These are phyloP conservation scores for Pseudomugil gertrudae DNA, from an alignment of 2,797 vertebrate genomes.

Conservation along the genomic window DNA sequence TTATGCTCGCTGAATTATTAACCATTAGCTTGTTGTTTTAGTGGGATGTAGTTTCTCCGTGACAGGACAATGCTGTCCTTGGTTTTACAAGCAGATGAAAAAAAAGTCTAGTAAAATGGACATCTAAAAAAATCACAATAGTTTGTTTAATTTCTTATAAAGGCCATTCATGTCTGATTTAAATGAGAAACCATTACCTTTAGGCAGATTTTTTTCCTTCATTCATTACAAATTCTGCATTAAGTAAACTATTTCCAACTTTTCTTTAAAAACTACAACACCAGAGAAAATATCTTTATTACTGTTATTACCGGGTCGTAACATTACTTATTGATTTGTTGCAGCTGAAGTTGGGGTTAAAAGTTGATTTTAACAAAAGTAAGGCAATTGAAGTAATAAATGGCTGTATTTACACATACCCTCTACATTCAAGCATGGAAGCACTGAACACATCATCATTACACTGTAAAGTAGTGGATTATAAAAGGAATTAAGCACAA, in stretches of 20 bases:
- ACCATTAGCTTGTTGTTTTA: conserved; percentile 63
- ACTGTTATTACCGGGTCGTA: no score
- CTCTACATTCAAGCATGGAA: conserved; percentile 3
- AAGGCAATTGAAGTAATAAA: conserved; percentile 25
- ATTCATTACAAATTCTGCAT: conserved; percentile 41
- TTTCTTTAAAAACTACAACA: conserved; percentile 18
- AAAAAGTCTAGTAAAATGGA: no score
- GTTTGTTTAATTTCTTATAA: no score
- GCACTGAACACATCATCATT: not conserved
- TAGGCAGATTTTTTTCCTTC: conserved; percentile 10
- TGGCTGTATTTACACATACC: conserved; percentile 9
- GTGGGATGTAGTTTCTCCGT: conserved; percentile 42
- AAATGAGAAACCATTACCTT: conserved; percentile 44
- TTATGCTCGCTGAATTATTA: conserved; percentile 74
- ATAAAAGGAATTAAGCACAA: not conserved
- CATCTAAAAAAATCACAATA: no score
- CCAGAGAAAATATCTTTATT: conserved; percentile 5
- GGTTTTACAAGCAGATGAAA: no score
- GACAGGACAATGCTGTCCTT: no score
- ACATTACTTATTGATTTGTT: conserved; percentile 23
- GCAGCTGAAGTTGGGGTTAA: conserved; percentile 34
- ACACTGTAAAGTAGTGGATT: not conserved
- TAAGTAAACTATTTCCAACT: conserved; percentile 24
- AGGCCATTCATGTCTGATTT: conserved; percentile 34
- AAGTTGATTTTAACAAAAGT: conserved; percentile 34